Conservation (phyloP, 92 coral and sea anemone genomes). For the Zoanthus gigantus region DNA sequence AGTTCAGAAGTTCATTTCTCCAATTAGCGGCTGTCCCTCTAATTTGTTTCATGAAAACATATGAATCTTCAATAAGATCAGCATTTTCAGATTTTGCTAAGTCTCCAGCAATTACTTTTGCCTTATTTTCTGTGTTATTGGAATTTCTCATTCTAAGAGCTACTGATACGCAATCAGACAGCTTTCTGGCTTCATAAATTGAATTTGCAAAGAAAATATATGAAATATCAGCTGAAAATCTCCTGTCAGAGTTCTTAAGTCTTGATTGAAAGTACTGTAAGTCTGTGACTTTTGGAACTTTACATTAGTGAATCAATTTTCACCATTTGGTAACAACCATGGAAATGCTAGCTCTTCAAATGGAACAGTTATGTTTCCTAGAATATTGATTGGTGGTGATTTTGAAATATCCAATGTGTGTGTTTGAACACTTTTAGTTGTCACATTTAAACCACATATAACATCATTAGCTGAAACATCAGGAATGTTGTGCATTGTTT, state of each 20-base stretch:
- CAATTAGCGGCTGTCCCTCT: constrained; percentile 68
- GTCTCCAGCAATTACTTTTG: constrained; percentile 52
- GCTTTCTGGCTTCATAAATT: constrained; percentile 62
- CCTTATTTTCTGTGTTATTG: constrained; percentile 9
- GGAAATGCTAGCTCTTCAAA: constrained; percentile 66
- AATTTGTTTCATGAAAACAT: constrained; percentile 51
- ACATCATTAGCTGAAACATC: not conserved
- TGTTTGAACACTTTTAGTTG: not conserved
- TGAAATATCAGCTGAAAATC: constrained; percentile 57
- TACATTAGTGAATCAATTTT: constrained; percentile 50
- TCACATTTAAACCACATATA: constrained; percentile 22
- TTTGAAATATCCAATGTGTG: not conserved
- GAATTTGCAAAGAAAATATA: constrained; percentile 59
- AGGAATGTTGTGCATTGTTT: too few species aligned
- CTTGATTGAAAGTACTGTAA: constrained; percentile 57
- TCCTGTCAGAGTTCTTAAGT: constrained; percentile 45
- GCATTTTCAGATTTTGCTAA: constrained; percentile 35
- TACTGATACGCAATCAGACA: constrained; percentile 56
- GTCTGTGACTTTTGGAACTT: constrained; percentile 52
- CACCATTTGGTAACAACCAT: constrained; percentile 61
- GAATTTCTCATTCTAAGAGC: constrained; percentile 56
- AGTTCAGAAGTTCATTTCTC: constrained; percentile 47
- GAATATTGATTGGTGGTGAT: constrained; percentile 37
- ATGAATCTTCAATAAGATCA: constrained; percentile 59
- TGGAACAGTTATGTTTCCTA: constrained; percentile 55